Evolutionary conservation across 2,113 vertebrate genomes (phyloP).

Genomic region (Aegotheles bennettii): DNA sequence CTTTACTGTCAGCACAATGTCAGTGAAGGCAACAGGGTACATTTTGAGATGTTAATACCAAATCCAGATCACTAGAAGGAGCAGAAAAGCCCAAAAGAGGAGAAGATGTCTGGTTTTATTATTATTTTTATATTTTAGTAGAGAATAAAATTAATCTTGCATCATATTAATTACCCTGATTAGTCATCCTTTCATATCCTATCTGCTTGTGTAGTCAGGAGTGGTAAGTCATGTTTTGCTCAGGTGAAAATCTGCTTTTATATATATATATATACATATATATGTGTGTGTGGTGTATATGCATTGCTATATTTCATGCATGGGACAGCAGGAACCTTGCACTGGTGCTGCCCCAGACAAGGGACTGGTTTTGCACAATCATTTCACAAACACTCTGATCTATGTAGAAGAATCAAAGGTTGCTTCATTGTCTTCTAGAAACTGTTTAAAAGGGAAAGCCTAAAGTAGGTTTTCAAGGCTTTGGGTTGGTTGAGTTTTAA

Average conservation of each 20-base stretch:
- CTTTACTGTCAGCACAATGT: constrained; percentile 41
- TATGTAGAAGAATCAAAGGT: background rate
- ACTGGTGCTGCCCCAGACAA: background rate
- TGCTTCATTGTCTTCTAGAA: background rate
- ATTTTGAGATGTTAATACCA: background rate
- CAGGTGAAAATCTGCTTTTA: background rate
- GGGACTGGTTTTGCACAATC: background rate
- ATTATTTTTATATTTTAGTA: background rate
- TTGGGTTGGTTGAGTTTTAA: background rate
- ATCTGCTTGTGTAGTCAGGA: background rate
- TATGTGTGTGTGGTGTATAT: accelerated
- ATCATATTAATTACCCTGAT: background rate
- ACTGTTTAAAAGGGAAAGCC: background rate
- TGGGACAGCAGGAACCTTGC: background rate
- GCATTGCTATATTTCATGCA: background rate
- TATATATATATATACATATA: accelerated
- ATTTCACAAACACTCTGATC: background rate
- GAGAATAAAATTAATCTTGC: background rate
- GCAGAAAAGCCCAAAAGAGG: background rate
- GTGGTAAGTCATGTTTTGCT: background rate
- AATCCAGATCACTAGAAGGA: background rate
- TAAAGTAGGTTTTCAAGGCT: background rate
- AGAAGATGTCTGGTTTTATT: background rate
- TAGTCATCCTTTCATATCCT: background rate
- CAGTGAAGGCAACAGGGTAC: background rate